A percentile compares a stretch with the other conserved stretches of the same genome.
These are phyloP conservation scores for Syngnathus acus DNA, from an alignment of 2,797 vertebrate species.

Conservation along the genomic window DNA sequence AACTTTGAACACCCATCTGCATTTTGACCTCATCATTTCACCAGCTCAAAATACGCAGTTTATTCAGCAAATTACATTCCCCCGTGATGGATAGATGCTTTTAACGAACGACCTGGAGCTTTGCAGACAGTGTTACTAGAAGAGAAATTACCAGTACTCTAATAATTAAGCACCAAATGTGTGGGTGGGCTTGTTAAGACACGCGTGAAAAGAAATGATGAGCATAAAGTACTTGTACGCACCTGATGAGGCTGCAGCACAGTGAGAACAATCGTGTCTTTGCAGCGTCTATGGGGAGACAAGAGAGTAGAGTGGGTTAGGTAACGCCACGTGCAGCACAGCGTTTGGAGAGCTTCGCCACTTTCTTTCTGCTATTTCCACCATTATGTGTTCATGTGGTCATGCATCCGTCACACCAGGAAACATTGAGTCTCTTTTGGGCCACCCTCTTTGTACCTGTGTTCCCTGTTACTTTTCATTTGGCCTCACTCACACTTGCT, in stretches of 20 bases:
- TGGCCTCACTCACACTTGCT: conserved; percentile 13
- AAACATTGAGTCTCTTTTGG: conserved; percentile 32
- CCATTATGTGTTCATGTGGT: conserved; percentile 38
- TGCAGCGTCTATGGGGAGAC: conserved; percentile 80
- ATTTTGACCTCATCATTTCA: background rate
- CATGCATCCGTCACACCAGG: conserved; percentile 24
- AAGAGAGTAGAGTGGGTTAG: conserved; percentile 56
- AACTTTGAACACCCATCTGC: background rate
- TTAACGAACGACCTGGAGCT: conserved; percentile 21
- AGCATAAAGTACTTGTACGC: conserved; percentile 52
- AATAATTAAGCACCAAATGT: background rate
- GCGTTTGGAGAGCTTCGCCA: conserved; percentile 45
- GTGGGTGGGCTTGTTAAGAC: conserved; percentile 20
- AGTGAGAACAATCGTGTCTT: conserved; percentile 89
- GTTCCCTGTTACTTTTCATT: conserved; percentile 18
- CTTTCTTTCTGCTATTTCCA: conserved; percentile 45
- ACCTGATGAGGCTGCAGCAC: conserved; percentile 96
- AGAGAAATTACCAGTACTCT: conserved; percentile 25
- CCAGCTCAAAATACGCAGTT: background rate
- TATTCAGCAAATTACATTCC: conserved; percentile 22
- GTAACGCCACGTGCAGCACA: conserved; percentile 42
- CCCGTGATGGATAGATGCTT: conserved; percentile 17
- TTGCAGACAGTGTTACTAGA: conserved; percentile 21
- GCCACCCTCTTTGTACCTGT: conserved; percentile 13
- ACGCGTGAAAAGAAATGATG: conserved; percentile 26